phyloP scores from a whole-genome alignment of 2,113 vertebrate species.

The Haplochromis vanheusdeni region DNA sequence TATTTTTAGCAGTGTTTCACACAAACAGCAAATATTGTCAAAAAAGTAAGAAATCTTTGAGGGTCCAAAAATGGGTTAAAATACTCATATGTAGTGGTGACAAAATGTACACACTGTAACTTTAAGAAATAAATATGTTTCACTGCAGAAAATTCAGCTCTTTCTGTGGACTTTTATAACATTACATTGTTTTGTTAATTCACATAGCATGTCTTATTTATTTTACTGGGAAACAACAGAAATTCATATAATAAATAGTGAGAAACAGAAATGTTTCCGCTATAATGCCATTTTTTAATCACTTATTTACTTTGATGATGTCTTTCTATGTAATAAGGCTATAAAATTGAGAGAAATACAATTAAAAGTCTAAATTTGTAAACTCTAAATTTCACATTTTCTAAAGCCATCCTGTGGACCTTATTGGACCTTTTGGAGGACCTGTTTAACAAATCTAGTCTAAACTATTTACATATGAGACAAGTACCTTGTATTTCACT shows the following conservation, averaged over 20 bases:
- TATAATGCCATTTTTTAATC: background rate
- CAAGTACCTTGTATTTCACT: background rate
- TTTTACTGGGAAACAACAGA: background rate
- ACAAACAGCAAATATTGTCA: too few species aligned
- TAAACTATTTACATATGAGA: background rate
- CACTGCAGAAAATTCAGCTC: background rate
- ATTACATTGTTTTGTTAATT: background rate
- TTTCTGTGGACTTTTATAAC: background rate
- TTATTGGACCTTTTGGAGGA: background rate
- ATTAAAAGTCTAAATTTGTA: background rate
- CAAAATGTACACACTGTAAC: background rate
- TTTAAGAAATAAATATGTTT: background rate
- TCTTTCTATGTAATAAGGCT: background rate
- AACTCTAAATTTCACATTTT: background rate
- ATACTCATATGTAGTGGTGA: background rate
- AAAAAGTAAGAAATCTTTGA: too few species aligned
- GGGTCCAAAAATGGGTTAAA: too few species aligned
- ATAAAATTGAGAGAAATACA: background rate
- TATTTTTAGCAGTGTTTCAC: too few species aligned
- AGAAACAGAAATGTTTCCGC: background rate
- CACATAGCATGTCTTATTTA: background rate
- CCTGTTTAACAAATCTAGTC: background rate
- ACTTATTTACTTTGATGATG: background rate
- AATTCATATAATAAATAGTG: background rate
- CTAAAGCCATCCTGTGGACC: background rate